These are phyloP conservation scores for Lobophora halterata DNA, from an alignment of 2,888 invertebrate genomes.

Conservation along the genomic window DNA sequence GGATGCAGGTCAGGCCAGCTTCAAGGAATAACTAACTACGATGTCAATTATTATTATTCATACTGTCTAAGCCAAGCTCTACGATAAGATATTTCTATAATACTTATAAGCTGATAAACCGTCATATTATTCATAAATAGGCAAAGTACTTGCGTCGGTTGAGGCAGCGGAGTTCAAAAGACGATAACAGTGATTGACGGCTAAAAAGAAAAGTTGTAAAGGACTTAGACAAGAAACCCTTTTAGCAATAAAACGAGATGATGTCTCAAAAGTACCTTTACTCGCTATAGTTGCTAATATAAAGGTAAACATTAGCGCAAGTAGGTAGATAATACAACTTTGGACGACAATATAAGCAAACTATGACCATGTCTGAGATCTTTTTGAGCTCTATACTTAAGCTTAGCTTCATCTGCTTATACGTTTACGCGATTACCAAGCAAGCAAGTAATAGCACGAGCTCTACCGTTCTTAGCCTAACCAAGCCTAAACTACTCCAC, in stretches of 20 bases:
- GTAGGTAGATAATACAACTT: no score
- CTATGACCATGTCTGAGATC: no score
- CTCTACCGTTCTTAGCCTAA: no score
- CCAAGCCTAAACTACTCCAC: no score
- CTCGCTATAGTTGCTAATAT: slow-evolving; percentile 11
- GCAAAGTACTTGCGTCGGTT: slow-evolving; percentile 5
- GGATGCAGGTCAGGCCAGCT: no score
- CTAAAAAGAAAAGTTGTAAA: slow-evolving; percentile 23
- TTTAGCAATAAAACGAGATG: slow-evolving; percentile 15
- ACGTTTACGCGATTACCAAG: no score
- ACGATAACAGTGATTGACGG: slow-evolving; percentile 23
- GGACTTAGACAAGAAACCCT: slow-evolving; percentile 16
- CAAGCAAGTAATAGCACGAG: no score
- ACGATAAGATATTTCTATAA: slow-evolving; percentile 5
- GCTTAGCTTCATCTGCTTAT: no score
- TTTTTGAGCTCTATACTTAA: no score
- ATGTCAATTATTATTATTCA: no score
- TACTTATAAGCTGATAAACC: slow-evolving; percentile 7
- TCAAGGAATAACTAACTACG: no score
- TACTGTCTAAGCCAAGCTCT: not conserved
- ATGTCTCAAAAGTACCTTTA: not conserved
- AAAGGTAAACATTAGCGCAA: slow-evolving; percentile 20
- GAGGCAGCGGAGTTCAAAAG: slow-evolving; percentile 17
- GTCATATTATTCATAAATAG: slow-evolving; percentile 8
- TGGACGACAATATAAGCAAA: no score